These are phyloP conservation scores for Hydroisotoma schaefferi DNA, from an alignment of 2,888 invertebrate species.

Conservation along the genomic window DNA sequence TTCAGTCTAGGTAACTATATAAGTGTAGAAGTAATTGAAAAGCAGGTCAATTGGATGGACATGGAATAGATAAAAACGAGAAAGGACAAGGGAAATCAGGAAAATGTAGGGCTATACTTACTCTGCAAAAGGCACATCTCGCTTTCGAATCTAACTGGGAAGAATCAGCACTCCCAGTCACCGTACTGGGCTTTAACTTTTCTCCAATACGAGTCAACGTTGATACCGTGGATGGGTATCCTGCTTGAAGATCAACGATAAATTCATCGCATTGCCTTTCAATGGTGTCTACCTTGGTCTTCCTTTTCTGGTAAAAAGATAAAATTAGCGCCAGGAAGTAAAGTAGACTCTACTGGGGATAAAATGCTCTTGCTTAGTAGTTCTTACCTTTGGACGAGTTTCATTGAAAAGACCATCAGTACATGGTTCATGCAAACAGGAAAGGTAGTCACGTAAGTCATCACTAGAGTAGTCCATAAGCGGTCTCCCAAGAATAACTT, in stretches of 20 bases:
- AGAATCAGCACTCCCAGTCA: neutral
- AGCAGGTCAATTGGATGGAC: no score
- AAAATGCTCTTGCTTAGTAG: neutral
- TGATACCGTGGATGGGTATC: conserved; percentile 34
- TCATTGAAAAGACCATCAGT: conserved; percentile 20
- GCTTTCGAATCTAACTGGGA: conserved; percentile 12
- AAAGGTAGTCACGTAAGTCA: conserved; percentile 40
- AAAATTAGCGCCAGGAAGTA: neutral
- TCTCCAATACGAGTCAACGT: conserved; percentile 39
- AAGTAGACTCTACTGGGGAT: neutral
- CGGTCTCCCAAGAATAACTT: conserved; percentile 30
- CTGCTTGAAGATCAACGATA: conserved; percentile 30
- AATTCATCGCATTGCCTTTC: conserved; percentile 36
- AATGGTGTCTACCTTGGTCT: conserved; percentile 24
- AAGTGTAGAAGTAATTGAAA: no score
- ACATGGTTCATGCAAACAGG: conserved; percentile 21
- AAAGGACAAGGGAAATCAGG: no score
- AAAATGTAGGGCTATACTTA: no score
- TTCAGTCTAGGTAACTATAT: no score
- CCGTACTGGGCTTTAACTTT: conserved; percentile 21
- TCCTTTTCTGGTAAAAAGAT: conserved; percentile 12
- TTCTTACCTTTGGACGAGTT: neutral
- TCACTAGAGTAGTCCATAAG: conserved; percentile 42
- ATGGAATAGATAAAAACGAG: no score
- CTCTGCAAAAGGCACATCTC: neutral